These are phyloP conservation scores for Puntigrus tetrazona DNA, from an alignment of 2,113 vertebrate species.

Conservation along the genomic window DNA sequence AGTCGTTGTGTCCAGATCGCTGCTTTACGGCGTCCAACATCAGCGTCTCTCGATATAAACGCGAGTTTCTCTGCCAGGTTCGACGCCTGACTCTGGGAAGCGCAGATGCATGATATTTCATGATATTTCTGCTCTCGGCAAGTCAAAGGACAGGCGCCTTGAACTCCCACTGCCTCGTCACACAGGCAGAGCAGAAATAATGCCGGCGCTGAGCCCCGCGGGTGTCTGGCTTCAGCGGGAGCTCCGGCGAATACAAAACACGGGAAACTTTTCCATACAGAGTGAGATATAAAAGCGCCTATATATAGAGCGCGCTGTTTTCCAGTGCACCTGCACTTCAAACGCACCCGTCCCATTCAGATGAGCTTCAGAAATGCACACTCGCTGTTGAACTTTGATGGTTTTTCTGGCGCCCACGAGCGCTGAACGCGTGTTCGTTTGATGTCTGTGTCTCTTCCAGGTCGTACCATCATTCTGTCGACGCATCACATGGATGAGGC, in stretches of 20 bases:
- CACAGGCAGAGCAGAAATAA: conserved; percentile 31
- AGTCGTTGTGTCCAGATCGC: neutral
- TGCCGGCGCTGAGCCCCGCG: neutral
- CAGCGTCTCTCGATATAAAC: conserved; percentile 5
- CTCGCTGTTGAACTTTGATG: neutral
- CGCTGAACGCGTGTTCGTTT: neutral
- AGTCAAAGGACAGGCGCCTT: conserved; percentile 25
- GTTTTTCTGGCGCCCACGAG: neutral
- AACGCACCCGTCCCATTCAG: neutral
- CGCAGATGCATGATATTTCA: conserved; percentile 10
- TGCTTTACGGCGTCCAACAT: conserved; percentile 6
- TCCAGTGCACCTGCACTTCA: conserved; percentile 10
- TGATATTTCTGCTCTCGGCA: conserved; percentile 24
- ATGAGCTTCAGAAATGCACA: conserved; percentile 8
- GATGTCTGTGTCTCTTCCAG: conserved; percentile 65
- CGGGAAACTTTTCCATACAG: conserved; percentile 18
- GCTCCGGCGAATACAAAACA: neutral
- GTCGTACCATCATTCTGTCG: conserved; percentile 93
- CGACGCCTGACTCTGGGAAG: neutral
- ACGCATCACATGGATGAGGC: conserved; percentile 99
- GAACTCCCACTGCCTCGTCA: conserved; percentile 30
- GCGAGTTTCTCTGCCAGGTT: neutral
- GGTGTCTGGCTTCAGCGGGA: conserved; percentile 23
- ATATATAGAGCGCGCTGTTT: conserved; percentile 12
- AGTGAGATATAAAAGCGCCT: neutral